Percentiles rank a stretch among this genome's conserved stretches.
Evolutionary conservation across 2,888 invertebrate species (phyloP).

Genomic region (Leucophora obtusa): DNA sequence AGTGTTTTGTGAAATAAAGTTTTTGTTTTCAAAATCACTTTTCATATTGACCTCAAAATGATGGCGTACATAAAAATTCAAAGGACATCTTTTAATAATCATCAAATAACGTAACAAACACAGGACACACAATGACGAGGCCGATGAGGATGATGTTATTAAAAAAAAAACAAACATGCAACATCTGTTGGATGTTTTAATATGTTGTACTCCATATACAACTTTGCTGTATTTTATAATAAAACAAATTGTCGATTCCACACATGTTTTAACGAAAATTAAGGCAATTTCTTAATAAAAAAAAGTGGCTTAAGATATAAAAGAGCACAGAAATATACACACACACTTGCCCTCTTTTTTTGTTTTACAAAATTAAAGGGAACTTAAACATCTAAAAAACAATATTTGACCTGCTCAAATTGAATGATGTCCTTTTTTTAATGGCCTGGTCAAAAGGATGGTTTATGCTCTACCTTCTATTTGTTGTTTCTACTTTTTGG

Average conservation of each 20-base stretch:
- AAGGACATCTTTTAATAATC: conserved; percentile 63
- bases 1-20: conserved; percentile 45
- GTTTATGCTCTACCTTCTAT: conserved; percentile 34
- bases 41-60: conserved; percentile 35
- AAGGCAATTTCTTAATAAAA: conserved; percentile 64
- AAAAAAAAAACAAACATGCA: conserved; percentile 55
- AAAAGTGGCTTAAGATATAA: conserved; percentile 9
- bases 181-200: conserved; percentile 52
- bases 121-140: conserved; percentile 8
- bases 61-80: conserved; percentile 57
- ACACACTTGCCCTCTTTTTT: conserved; percentile 21
- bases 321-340: conserved; percentile 36
- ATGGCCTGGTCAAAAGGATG: conserved; percentile 30
- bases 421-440: conserved; percentile 47
- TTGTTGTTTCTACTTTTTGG: conserved; percentile 1
- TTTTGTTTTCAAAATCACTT: conserved; percentile 9
- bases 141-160: conserved; percentile 56
- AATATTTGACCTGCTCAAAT: conserved; percentile 61
- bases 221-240: neutral
- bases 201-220: conserved; percentile 21
- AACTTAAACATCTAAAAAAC: conserved; percentile 19
- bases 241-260: conserved; percentile 65
- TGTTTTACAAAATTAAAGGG: conserved; percentile 40
- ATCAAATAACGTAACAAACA: conserved; percentile 42
- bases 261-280: conserved; percentile 66